Evolutionary conservation across 1,140 invertebrate species (phyloP), one percentile per base, ranked within the genome.

Genomic region (Latrodectus geometricus): DNA sequence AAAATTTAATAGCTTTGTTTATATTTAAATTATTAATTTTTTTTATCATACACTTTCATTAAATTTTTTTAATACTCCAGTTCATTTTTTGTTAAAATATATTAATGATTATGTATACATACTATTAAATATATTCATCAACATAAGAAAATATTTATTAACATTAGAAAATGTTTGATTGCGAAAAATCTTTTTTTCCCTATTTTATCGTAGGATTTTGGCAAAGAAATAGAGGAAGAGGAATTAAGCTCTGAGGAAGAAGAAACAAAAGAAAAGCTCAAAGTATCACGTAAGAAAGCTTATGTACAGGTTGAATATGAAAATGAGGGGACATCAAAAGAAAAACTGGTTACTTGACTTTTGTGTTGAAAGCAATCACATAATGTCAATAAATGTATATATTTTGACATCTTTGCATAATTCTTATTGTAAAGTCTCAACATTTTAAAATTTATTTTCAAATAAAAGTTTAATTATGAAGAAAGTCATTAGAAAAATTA

Each of bases 301-400:
- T 78, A 85, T 70, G 76, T 89, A 52, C 73, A 89, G 68, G 88
- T 89, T 56, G 89, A 89, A 87, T 89, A 89, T 66, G 89, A 89
- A 88, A 54, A 83, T 61, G 86, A 88, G 68, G 54, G 54, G 9
- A 61, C 0, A 17, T 21, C 70, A 15, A 50, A 75, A 74, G 15
- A 78, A 20, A 78, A 78, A 78, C 14, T 78, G 23, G 7, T 5
- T 17, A 9, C 23, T 14, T 78, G 21, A 75, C 54, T 14, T 17
- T 61, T 14, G 11, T 61, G 54, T 61, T 61, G 54, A 14, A 61
- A 61, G 11, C 17, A 61, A 14, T 61, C 2, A 8, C 11, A 14
- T 14, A 14, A 17, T 14, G 17, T 11, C 11, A 61, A 14, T 14
- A 61, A 61, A 14, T 61, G 17, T 61, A 17, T 61, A 61, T 17